Evolutionary conservation across 1,140 invertebrate species (phyloP).

Genomic region (Drosophila navojoa): DNA sequence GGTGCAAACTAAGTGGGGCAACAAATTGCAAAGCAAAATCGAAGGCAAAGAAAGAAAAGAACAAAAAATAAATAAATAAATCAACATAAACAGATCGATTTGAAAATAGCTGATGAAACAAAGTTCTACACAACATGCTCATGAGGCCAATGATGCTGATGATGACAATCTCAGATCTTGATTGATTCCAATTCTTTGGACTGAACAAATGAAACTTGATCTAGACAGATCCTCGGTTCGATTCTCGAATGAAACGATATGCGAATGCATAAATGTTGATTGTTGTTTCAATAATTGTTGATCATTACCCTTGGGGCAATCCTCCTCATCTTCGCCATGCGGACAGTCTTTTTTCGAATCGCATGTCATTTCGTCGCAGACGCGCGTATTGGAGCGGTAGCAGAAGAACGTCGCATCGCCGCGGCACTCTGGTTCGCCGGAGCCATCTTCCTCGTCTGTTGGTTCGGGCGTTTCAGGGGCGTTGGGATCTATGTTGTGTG

Average conservation of each 20-base stretch:
- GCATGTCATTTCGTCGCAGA: constrained; percentile 86
- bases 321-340: constrained; percentile 54
- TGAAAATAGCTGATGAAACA: constrained; percentile 17
- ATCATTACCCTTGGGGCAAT: constrained; percentile 56
- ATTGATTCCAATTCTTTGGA: neutral
- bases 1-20: constrained; percentile 84
- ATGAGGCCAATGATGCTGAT: too few species aligned
- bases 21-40: constrained; percentile 32
- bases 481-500: constrained; percentile 26
- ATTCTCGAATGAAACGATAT: neutral
- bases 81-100: constrained; percentile 25
- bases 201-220: neutral
- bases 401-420: constrained; percentile 86
- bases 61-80: neutral
- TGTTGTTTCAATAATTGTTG: constrained; percentile 3
- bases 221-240: neutral
- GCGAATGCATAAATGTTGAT: neutral
- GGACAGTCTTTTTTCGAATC: constrained; percentile 85
- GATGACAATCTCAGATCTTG: neutral
- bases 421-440: constrained; percentile 82
- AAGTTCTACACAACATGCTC: too few species aligned
- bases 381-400: constrained; percentile 63
- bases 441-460: constrained; percentile 56
- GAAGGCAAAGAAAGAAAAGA: constrained; percentile 32
- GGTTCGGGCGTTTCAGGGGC: neutral